Conservation (phyloP, 35 echinoderm and acorn worm species). For the Ophiothrix spiculata region DNA sequence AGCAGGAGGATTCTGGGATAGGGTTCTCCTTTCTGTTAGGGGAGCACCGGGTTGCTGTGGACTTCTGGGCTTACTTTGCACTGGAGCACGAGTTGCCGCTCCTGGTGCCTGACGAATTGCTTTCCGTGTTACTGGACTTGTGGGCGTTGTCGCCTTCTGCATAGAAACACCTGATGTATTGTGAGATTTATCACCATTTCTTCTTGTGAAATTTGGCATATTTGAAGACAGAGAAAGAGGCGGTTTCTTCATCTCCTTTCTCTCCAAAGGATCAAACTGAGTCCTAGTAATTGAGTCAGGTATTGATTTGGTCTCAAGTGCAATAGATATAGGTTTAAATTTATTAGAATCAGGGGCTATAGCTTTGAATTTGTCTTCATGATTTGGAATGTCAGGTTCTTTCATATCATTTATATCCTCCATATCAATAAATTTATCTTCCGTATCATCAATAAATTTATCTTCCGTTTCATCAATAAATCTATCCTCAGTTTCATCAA, state of each 20-base stretch:
- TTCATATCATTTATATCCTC: slow-evolving; percentile 20
- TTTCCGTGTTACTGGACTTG: background rate
- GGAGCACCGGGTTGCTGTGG: background rate
- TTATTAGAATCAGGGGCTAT: background rate
- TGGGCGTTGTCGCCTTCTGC: background rate
- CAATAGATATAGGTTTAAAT: background rate
- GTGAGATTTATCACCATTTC: background rate
- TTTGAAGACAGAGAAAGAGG: background rate
- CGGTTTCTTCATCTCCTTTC: background rate
- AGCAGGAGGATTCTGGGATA: slow-evolving; percentile 21
- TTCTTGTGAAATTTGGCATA: background rate
- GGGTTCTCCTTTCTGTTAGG: background rate
- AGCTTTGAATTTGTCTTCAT: background rate
- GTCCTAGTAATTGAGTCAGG: slow-evolving; percentile 3
- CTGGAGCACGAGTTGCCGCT: slow-evolving; percentile 17
- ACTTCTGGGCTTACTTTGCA: background rate
- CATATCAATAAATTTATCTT: slow-evolving; percentile 23
- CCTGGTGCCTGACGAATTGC: slow-evolving; percentile 13
- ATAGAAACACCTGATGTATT: background rate
- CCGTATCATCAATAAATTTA: slow-evolving; percentile 1
- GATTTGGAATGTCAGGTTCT: slow-evolving; percentile 15
- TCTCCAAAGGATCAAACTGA: background rate
- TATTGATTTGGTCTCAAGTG: background rate
- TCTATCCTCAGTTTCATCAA: slow-evolving; percentile 7
- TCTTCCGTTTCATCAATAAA: slow-evolving; percentile 12